Evolutionary conservation across 1,140 invertebrate species (phyloP).

Genomic region (Anoplolepis gracilipes): DNA sequence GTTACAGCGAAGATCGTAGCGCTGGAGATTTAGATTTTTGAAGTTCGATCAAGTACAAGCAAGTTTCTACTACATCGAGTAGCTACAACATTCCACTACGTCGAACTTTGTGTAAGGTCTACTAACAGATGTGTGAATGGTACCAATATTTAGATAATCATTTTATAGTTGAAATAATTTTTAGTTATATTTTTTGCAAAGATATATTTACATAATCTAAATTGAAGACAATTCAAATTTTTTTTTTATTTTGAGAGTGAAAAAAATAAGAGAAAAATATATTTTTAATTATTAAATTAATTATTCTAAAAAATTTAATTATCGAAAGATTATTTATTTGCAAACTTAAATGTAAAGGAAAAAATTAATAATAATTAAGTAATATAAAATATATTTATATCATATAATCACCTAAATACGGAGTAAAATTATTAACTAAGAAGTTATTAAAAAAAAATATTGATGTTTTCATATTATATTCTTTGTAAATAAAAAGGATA

Average conservation of each 20-base stretch:
- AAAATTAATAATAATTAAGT: too few relatives aligned
- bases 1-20: slow-evolving; percentile 14
- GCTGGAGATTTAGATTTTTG: slow-evolving; percentile 52
- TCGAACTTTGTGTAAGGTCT: slow-evolving; percentile 48
- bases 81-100: slow-evolving; percentile 23
- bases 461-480: too few relatives aligned
- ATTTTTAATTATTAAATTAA: neutral
- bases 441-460: too few relatives aligned
- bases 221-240: neutral
- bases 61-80: slow-evolving; percentile 24
- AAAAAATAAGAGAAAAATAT: neutral
- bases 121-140: neutral
- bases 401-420: too few relatives aligned
- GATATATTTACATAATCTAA: neutral
- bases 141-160: slow-evolving; percentile 16
- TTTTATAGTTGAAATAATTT: neutral
- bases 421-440: too few relatives aligned
- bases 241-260: neutral
- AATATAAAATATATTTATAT: too few relatives aligned
- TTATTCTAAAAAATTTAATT: neutral
- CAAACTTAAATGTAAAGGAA: too few relatives aligned
- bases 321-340: too few relatives aligned
- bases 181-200: neutral
- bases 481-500: neutral
- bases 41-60: slow-evolving; percentile 33